Conservation (phyloP, 2,113 vertebrate genomes). For the Rhagologus leucostigma region DNA sequence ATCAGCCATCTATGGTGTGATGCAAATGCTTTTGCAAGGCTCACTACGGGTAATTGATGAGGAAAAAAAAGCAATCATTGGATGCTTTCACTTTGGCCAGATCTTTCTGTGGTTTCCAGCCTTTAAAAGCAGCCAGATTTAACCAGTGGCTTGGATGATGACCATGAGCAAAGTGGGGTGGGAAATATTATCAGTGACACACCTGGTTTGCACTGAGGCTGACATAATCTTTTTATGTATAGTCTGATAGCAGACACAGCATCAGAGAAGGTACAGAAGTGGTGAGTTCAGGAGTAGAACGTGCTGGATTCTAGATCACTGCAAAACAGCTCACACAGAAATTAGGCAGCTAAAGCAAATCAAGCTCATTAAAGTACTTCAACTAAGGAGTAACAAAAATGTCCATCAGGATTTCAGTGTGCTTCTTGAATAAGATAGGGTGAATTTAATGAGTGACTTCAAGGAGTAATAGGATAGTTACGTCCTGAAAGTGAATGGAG, state of each 20-base stretch:
- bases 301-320: not conserved
- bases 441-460: conserved; percentile 35
- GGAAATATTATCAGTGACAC: not conserved
- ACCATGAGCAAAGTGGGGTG: not conserved
- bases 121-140: not conserved
- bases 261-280: not conserved
- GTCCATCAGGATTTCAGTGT: not conserved
- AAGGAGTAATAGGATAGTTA: not conserved
- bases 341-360: not conserved
- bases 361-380: not conserved
- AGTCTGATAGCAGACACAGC: not conserved
- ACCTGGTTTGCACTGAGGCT: not conserved
- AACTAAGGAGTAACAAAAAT: not conserved
- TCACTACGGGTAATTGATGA: not conserved
- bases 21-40: not conserved
- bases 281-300: not conserved
- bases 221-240: not conserved
- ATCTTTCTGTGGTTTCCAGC: not conserved
- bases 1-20: not conserved
- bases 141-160: not conserved
- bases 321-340: not conserved
- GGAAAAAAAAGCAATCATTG: not conserved
- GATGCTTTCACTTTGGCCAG: not conserved
- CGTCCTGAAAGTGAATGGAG: not conserved
- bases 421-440: not conserved